Evolutionary conservation across 1,140 invertebrate species (phyloP).

Genomic region (Andricus grossulariae): DNA sequence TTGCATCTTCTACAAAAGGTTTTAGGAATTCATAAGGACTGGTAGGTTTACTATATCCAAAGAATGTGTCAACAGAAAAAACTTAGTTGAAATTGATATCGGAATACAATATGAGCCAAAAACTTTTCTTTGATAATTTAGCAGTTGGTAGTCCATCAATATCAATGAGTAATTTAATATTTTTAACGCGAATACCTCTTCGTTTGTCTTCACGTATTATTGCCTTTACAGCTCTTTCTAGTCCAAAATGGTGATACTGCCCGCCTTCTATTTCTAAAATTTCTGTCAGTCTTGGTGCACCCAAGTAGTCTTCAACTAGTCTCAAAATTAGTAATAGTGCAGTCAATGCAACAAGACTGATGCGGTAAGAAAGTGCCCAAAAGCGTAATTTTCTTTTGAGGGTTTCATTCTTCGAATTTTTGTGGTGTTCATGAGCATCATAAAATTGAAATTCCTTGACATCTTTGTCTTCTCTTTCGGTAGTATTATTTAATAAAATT

Average conservation of each 20-base stretch:
- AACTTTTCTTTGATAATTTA: too few species aligned
- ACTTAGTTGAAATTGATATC: slow-evolving; percentile 30
- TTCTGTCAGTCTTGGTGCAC: slow-evolving; percentile 35
- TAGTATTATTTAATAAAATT: too few species aligned
- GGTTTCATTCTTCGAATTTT: too few species aligned
- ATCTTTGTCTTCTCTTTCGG: too few species aligned
- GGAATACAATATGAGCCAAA: slow-evolving; percentile 57
- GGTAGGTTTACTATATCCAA: slow-evolving; percentile 33
- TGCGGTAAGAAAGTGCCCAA: neutral
- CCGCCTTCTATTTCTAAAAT: slow-evolving; percentile 17
- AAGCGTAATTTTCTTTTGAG: too few species aligned
- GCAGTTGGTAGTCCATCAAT: slow-evolving; percentile 48
- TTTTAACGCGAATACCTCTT: too few species aligned
- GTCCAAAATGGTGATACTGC: slow-evolving; percentile 40
- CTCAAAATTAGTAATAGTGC: too few species aligned
- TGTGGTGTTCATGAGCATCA: too few species aligned
- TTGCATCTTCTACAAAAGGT: too few species aligned
- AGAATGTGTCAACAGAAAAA: slow-evolving; percentile 38
- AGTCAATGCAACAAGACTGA: too few species aligned
- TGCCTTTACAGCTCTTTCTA: too few species aligned
- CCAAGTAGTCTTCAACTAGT: slow-evolving; percentile 24
- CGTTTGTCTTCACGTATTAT: slow-evolving; percentile 8
- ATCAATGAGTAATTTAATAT: slow-evolving; percentile 39
- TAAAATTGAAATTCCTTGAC: too few species aligned
- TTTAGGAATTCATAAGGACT: slow-evolving; percentile 34